Percentiles rank a stretch among this genome's conserved stretches.
phyloP scores from a whole-genome alignment of 2,797 vertebrate species.

The Oreochromis mossambicus region DNA sequence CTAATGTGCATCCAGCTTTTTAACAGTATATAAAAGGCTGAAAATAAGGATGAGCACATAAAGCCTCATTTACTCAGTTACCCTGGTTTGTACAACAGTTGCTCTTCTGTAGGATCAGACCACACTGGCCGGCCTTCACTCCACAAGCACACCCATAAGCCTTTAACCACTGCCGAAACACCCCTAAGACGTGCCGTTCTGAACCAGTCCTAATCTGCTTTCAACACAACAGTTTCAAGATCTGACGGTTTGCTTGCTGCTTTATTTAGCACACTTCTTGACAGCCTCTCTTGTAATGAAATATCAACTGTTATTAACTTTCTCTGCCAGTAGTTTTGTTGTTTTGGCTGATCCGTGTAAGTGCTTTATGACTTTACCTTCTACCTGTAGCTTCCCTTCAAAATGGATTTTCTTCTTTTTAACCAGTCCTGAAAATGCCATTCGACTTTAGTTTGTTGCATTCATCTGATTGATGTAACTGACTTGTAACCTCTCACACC shows the following conservation, averaged over 20 bases:
- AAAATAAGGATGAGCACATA: neutral
- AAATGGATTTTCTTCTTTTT: neutral
- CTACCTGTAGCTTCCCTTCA: neutral
- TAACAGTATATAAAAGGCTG: neutral
- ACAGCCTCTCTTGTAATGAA: neutral
- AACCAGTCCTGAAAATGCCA: neutral
- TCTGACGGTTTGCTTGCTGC: neutral
- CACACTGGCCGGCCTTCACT: neutral
- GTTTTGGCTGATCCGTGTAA: neutral
- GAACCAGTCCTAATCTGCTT: neutral
- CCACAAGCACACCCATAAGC: neutral
- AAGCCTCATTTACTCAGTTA: neutral
- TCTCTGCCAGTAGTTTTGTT: neutral
- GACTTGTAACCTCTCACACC: neutral
- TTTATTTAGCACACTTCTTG: neutral
- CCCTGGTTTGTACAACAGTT: neutral
- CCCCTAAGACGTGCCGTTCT: neutral
- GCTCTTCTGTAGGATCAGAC: neutral
- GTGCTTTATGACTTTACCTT: neutral
- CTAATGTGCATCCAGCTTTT: neutral
- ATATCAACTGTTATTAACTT: neutral
- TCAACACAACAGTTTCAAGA: neutral
- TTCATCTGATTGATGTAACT: slow-evolving; percentile 8
- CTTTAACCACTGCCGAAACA: neutral
- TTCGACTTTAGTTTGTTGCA: neutral